Evolutionary conservation across 2,113 vertebrate genomes (phyloP).

Genomic region (Ursus arctos): DNA sequence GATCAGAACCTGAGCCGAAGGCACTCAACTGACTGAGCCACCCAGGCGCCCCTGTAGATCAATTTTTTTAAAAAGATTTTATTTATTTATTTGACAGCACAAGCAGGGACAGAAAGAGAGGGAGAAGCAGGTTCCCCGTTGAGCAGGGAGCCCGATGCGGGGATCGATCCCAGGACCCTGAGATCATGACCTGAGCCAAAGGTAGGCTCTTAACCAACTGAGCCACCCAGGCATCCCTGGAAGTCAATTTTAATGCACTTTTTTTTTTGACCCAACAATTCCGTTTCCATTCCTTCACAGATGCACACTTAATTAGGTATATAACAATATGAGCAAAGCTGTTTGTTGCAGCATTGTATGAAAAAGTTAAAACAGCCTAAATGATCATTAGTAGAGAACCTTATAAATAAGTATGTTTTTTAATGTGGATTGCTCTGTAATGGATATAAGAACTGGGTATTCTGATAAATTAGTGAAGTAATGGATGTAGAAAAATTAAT

Average conservation of each 20-base stretch:
- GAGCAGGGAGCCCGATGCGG: not conserved
- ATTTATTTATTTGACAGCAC: not conserved
- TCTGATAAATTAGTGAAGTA: not conserved
- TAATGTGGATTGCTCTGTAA: not conserved
- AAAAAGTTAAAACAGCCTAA: slow-evolving; percentile 12
- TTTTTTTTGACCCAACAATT: slow-evolving; percentile 54
- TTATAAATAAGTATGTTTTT: slow-evolving; percentile 33
- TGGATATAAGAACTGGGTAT: not conserved
- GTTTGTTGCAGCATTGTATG: slow-evolving; percentile 1
- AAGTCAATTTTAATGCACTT: not conserved
- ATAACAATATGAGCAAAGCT: slow-evolving; percentile 1
- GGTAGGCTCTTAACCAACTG: not conserved
- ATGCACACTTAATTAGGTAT: not conserved
- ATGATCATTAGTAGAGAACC: not conserved
- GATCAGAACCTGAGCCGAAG: not conserved
- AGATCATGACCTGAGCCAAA: not conserved
- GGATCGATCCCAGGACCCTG: not conserved
- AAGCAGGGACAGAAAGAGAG: not conserved
- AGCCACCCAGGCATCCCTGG: not conserved
- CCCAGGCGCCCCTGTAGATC: not conserved
- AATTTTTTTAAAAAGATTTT: not conserved
- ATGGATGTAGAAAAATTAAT: not conserved
- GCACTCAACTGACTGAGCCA: not conserved
- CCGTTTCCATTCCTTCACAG: not conserved
- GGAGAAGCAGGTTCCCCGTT: not conserved